These are phyloP conservation scores for Microctenopoma steveboyesi DNA, from an alignment of 2,797 vertebrate genomes.

Conservation along the genomic window DNA sequence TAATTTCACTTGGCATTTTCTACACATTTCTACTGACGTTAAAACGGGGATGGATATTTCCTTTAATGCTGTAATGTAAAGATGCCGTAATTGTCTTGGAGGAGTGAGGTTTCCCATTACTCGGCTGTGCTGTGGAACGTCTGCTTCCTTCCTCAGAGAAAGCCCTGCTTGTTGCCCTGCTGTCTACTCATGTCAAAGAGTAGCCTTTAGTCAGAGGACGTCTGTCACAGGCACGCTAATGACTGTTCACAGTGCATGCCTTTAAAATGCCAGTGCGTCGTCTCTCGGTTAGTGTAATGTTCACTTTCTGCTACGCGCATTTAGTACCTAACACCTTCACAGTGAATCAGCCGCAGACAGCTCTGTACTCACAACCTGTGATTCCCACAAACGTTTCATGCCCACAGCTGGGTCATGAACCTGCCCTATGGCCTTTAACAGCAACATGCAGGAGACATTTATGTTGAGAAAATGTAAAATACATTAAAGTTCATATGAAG, in stretches of 20 bases:
- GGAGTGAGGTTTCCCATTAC: slow-evolving; percentile 40
- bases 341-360: background rate
- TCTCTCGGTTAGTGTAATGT: slow-evolving; percentile 11
- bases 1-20: slow-evolving; percentile 67
- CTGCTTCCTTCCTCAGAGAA: slow-evolving; percentile 11
- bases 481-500: slow-evolving; percentile 3
- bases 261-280: slow-evolving; percentile 34
- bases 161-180: slow-evolving; percentile 12
- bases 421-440: slow-evolving; percentile 8
- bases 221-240: too few species aligned
- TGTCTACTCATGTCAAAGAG: slow-evolving; percentile 27
- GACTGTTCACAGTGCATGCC: background rate
- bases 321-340: background rate
- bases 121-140: slow-evolving; percentile 37
- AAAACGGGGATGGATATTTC: slow-evolving; percentile 51
- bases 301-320: slow-evolving; percentile 14
- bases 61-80: slow-evolving; percentile 68
- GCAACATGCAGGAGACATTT: background rate
- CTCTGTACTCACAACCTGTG: background rate
- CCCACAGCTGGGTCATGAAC: slow-evolving; percentile 3
- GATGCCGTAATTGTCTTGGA: slow-evolving; percentile 59
- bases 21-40: slow-evolving; percentile 43
- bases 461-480: too few species aligned
- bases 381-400: background rate
- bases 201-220: background rate